phyloP scores from a whole-genome alignment of 2,113 vertebrate species.

The Ceyx margarethae region DNA sequence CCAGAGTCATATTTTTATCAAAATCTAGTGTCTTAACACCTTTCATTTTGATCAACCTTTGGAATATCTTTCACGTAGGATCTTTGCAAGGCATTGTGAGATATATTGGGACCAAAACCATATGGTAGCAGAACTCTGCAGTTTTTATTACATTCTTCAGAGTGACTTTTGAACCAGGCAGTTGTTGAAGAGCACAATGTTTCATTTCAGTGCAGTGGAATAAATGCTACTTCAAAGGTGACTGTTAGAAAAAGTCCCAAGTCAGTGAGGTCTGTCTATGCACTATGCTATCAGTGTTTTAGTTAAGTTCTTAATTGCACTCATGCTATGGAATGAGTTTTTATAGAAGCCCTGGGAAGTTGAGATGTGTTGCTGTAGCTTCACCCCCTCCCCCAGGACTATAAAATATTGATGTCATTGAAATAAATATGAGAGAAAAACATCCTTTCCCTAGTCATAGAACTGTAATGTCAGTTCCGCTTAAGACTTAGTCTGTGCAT shows the following conservation, averaged over 20 bases:
- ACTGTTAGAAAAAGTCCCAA: not conserved
- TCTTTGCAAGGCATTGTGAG: not conserved
- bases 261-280: not conserved
- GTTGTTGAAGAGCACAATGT: not conserved
- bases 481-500: not conserved
- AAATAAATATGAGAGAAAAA: not conserved
- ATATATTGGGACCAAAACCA: not conserved
- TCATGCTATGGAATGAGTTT: not conserved
- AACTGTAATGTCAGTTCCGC: not conserved
- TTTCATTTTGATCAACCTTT: not conserved
- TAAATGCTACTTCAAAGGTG: not conserved
- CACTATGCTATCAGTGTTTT: not conserved
- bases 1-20: not conserved
- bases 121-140: not conserved
- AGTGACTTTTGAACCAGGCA: not conserved
- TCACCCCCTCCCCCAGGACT: not conserved
- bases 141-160: not conserved
- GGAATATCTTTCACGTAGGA: not conserved
- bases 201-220: not conserved
- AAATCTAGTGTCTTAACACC: not conserved
- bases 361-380: not conserved
- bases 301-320: not conserved
- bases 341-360: not conserved
- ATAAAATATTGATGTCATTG: not conserved
- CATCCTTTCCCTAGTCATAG: not conserved